Evolutionary conservation across 2,113 vertebrate species (phyloP), one percentile per base, ranked within the genome.

Genomic region (Solea senegalensis): DNA sequence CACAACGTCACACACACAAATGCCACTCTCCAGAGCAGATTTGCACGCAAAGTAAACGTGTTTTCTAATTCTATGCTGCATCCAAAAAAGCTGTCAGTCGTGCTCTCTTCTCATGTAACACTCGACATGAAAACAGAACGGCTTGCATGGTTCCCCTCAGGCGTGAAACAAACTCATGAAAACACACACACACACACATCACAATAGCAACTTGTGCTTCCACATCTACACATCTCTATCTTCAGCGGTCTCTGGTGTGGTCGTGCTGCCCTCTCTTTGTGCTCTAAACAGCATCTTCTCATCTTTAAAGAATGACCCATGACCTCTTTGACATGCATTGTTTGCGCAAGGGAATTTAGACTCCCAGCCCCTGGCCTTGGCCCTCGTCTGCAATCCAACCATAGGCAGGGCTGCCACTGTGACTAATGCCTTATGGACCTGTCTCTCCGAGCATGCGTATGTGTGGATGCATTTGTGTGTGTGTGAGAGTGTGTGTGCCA

Each of bases 271-370:
- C 73, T 86, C 62, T 68, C 82, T 88, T 90, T 89, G 85, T 90
- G 60, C 82, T 74, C 81, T 12, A 74, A 87, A 90, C 84, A 87
- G 78, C 84, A 72, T 90, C 85, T 84, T 84, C 78, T 70, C 74
- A 1, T 71, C 78, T 56, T 74, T 15, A 70, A 76, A 88, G 83
- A 90, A 90, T 76, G 76, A 74, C 76, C 85, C 65, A 76, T 78
- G 88, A 79, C 85, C 86, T 72, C 86, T 82, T 80, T 91, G 91
- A 91, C 91, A 90, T 69, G 83, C 76, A 90, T 91, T 92, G 88
- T 92, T 92, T 89, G 79, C 82, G 79, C 72, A 84, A 55, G 79
- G 86, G 81, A 90, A 89, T 92, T 90, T 92, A 91, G 85, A 88
- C 77, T 85, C 82, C 73, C 75, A 78, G 81, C 74, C 74, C 65